phyloP scores from a whole-genome alignment of 2,113 vertebrate species.

The Anolis carolinensis region DNA sequence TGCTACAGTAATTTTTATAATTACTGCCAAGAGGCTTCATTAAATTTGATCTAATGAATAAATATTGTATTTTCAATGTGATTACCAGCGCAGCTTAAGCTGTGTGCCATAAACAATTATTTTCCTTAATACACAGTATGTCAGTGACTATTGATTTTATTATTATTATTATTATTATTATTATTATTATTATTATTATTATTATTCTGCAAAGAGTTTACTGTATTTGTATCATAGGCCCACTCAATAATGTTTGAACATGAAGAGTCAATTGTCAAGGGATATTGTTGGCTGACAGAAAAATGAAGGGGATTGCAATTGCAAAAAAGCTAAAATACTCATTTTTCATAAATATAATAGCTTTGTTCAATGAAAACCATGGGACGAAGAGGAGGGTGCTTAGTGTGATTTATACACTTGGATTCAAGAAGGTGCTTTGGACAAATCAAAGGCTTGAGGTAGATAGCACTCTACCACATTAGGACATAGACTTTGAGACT shows the following conservation, averaged over 20 bases:
- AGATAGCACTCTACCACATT: background rate
- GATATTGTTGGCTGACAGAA: slow-evolving; percentile 49
- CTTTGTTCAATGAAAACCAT: slow-evolving; percentile 19
- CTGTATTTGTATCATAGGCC: slow-evolving; percentile 65
- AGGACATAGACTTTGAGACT: background rate
- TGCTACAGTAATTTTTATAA: slow-evolving; percentile 99
- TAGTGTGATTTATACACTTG: background rate
- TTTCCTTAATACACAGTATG: slow-evolving; percentile 97
- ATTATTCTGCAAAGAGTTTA: slow-evolving; percentile 82
- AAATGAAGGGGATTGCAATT: slow-evolving; percentile 32
- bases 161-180: slow-evolving; percentile 79
- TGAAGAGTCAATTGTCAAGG: slow-evolving; percentile 38
- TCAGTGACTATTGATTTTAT: slow-evolving; percentile 93
- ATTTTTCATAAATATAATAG: slow-evolving; percentile 31
- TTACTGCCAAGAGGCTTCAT: slow-evolving; percentile 99
- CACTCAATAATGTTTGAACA: slow-evolving; percentile 60
- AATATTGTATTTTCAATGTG: slow-evolving; percentile 99
- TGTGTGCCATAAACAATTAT: slow-evolving; percentile 99
- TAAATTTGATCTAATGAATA: slow-evolving; percentile 99
- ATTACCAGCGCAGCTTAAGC: slow-evolving; percentile 99
- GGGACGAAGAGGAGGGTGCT: background rate
- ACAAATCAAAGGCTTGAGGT: background rate
- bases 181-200: slow-evolving; percentile 41
- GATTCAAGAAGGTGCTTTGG: background rate
- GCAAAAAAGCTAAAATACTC: slow-evolving; percentile 38